Base-by-base conservation (phyloP, 2,888 invertebrate species). In the Gasteruption jaculator region DNA sequence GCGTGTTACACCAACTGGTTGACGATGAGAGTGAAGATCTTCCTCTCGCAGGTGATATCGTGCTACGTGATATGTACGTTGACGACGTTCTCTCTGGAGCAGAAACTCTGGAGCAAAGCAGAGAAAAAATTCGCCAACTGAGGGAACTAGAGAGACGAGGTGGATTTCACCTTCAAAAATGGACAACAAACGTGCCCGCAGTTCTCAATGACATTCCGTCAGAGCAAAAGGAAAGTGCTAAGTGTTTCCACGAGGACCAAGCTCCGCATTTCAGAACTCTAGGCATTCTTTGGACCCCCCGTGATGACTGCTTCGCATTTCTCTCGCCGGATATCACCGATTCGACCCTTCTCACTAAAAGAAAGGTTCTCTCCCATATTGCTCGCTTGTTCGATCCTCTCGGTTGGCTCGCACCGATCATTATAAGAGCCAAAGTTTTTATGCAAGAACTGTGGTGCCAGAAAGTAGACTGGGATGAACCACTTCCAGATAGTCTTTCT, bases 81-180 rank as follows among this genome's bases (percentile, higher is more conserved):
- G 47, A 47, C n/a, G 47, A 47, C 14, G 40, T 47, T 8, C 39
- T 50, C 15, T 38, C 36, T 11, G 45, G 48, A 14, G 43, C 41
- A 5, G 37, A 50, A n/a, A 11, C 19, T 5, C 20, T 41, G 3
- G 12, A 5, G 7, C 12, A 36, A 15, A 44, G 29, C 6, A 19
- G 12, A 11, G 36, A 38, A 10, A 42, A 29, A 19, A 33, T 38
- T 10, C 12, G 11, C 7, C 38, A 49, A 22, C 24, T 47, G n/a
- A 11, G 19, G 10, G 26, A 29, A 5, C 25, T 38, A 12, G 36
- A 40, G 26, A 22, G 15, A 15, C 29, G 34, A 11, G 47, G 47
- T 7, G 22, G 49, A 12, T 48, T 48, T 18, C 15, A 11, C 18
- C 27, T 48, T 3, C 12, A 38, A 19, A 48, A 45, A 25, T 45